These are phyloP conservation scores for Axis porcinus DNA, from an alignment of 2,113 vertebrate species.

Conservation along the genomic window DNA sequence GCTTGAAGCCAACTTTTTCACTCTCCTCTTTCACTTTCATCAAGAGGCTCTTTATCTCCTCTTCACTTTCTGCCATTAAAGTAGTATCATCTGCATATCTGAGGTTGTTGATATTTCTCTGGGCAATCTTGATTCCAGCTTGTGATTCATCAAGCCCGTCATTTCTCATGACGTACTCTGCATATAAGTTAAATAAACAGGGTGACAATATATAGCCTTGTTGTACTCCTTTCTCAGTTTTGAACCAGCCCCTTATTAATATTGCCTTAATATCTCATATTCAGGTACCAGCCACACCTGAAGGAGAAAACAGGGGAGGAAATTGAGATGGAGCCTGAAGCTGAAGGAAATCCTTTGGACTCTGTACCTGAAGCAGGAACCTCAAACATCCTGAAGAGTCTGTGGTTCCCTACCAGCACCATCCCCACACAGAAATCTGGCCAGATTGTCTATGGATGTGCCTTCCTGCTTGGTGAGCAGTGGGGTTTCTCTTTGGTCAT, in stretches of 20 bases:
- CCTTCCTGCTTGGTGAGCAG: conserved; percentile 83
- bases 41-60: not conserved
- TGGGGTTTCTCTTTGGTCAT: not conserved
- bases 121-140: not conserved
- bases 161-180: not conserved
- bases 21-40: not conserved
- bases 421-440: conserved; percentile 83
- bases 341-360: conserved; percentile 64
- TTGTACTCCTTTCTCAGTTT: not conserved
- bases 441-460: conserved; percentile 83
- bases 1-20: not conserved
- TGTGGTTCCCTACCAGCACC: conserved; percentile 72
- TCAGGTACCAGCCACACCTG: conserved; percentile 89
- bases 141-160: not conserved
- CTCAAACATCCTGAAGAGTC: conserved; percentile 43
- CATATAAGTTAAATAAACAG: not conserved
- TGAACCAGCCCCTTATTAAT: not conserved
- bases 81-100: not conserved
- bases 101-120: not conserved
- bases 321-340: conserved; percentile 79
- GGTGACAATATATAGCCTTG: not conserved
- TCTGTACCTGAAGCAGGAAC: conserved; percentile 43
- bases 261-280: accelerated
- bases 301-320: conserved; percentile 69
- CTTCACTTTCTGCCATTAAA: not conserved